A percentile compares a stretch with the other conserved stretches of the same genome.
phyloP scores from a whole-genome alignment of 2,113 vertebrate genomes.

The Athene noctua region DNA sequence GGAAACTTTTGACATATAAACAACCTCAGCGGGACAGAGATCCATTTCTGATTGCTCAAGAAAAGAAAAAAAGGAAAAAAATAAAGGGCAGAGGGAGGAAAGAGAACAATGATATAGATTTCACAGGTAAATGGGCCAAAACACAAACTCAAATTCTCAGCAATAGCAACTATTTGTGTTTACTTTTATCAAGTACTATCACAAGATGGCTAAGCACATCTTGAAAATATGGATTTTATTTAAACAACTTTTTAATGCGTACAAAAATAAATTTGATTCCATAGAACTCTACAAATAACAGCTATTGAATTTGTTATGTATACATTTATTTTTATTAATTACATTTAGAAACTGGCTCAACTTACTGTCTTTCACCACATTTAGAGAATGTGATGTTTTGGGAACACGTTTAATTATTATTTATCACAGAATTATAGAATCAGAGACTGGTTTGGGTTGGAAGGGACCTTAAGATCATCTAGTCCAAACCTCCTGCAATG shows the following conservation, averaged over 20 bases:
- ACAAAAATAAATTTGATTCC: background rate
- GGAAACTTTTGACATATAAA: background rate
- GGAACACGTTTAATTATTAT: background rate
- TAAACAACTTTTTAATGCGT: background rate
- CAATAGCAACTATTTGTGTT: background rate
- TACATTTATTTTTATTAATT: background rate
- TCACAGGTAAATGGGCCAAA: background rate
- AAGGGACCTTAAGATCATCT: background rate
- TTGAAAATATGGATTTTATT: background rate
- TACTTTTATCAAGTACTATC: background rate
- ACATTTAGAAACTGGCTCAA: background rate
- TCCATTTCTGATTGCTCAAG: background rate
- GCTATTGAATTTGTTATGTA: background rate
- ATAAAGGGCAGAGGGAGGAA: background rate
- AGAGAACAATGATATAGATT: background rate
- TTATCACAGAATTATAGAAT: background rate
- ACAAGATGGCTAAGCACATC: background rate
- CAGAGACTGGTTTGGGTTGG: background rate
- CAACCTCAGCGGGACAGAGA: background rate
- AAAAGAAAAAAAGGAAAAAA: background rate
- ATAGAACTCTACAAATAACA: background rate
- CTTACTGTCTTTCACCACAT: background rate
- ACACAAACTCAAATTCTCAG: background rate
- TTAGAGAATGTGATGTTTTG: background rate
- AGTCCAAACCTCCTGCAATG: background rate